Evolutionary conservation across 30 jellyfish, hydroid and myxozoan genomes (phyloP).

Genomic region (Sanderia malayensis): DNA sequence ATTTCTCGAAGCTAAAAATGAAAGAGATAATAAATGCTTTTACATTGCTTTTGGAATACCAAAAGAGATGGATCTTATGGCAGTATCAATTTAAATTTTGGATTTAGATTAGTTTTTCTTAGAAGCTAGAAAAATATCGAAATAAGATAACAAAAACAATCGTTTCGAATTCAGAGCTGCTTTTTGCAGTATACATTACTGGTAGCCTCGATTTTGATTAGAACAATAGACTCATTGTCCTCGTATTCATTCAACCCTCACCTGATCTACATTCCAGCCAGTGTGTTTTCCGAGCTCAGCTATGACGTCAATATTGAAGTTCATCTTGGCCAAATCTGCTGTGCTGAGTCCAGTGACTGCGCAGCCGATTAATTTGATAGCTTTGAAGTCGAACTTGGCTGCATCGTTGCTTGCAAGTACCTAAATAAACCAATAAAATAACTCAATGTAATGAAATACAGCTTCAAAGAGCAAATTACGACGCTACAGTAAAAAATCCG

Average conservation of each 20-base stretch:
- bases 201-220: not conserved
- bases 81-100: not conserved
- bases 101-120: not conserved
- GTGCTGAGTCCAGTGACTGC: slow-evolving; percentile 64
- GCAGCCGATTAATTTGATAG: slow-evolving; percentile 40
- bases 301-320: slow-evolving; percentile 50
- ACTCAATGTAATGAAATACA: too few species aligned
- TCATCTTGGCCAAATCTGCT: slow-evolving; percentile 52
- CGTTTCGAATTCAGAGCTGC: not conserved
- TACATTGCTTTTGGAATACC: not conserved
- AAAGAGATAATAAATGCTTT: not conserved
- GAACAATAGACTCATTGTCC: not conserved
- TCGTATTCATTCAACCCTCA: not conserved
- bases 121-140: not conserved
- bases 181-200: not conserved
- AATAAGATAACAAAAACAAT: not conserved
- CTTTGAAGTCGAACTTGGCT: slow-evolving; percentile 19
- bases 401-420: slow-evolving; percentile 53
- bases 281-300: slow-evolving; percentile 67
- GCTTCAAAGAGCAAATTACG: not conserved
- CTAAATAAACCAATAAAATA: slow-evolving; percentile 10
- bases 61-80: not conserved
- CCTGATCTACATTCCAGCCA: slow-evolving; percentile 79
- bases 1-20: slow-evolving; percentile 53
- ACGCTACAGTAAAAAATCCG: not conserved